phyloP scores from a whole-genome alignment of 2,888 invertebrate genomes.

The Sminthurides aquaticus region DNA sequence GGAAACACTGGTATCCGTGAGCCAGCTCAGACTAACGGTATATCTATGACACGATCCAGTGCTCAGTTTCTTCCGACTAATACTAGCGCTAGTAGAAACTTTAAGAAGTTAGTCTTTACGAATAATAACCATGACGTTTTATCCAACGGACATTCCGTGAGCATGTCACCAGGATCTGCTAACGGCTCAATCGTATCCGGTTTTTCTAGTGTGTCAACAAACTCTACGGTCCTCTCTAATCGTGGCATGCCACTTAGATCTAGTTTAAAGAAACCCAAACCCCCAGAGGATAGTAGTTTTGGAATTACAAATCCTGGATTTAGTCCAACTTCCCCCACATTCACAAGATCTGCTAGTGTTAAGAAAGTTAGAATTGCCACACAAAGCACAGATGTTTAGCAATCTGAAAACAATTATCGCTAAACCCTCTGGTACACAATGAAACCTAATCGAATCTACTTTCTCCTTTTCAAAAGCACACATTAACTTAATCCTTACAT shows the following conservation, averaged over 20 bases:
- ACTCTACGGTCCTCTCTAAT: conserved; percentile 45
- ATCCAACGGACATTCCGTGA: conserved; percentile 41
- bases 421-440: too few relatives aligned
- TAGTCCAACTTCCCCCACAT: conserved; percentile 73
- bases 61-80: conserved; percentile 42
- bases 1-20: conserved; percentile 58
- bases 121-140: conserved; percentile 25
- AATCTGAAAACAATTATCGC: too few relatives aligned
- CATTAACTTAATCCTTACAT: too few relatives aligned
- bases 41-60: conserved; percentile 80
- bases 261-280: conserved; percentile 71
- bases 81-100: conserved; percentile 25
- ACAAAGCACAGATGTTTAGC: conserved; percentile 76
- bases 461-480: too few relatives aligned
- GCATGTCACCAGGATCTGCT: conserved; percentile 26
- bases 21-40: conserved; percentile 53
- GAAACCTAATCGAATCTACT: too few relatives aligned
- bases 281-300: conserved; percentile 51
- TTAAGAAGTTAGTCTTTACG: conserved; percentile 26
- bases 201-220: conserved; percentile 31
- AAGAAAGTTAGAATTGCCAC: conserved; percentile 88
- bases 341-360: conserved; percentile 75
- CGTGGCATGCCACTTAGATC: conserved; percentile 63
- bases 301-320: conserved; percentile 83
- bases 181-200: conserved; percentile 39